Evolutionary conservation across 2,888 invertebrate species (phyloP), one percentile per base, ranked within the genome.

Genomic region (Metopia argyrocephala): DNA sequence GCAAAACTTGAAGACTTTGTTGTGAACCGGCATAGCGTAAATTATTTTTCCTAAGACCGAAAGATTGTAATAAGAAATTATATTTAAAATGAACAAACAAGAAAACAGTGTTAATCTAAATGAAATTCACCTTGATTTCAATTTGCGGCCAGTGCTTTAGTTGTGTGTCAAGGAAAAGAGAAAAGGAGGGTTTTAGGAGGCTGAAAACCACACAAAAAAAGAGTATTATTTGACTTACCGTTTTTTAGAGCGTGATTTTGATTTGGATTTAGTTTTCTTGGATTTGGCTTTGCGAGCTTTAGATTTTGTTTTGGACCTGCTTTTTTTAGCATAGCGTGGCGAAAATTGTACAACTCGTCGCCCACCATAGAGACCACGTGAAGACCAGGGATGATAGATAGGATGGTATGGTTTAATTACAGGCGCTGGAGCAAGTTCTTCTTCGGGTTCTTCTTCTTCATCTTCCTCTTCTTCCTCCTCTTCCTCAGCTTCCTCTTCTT

Each of bases 1-100:
- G 85, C 83, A 87, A 52, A n/a, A 82, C 86, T 2, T 65, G 57
- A 7, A 70, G 25, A 31, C 21, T 74, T 70, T 78, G 81, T 1
- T 57, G 46, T 0, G 81, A 81, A 20, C 81, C 21, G 38, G 78
- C 81, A 71, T 56, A 78, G 21, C 57, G 65, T 20, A 75, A 5
- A 28, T 81, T 78, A n/a, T 64, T 61, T 45, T 62, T 75, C 61
- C 78, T 74, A 7, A 0, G 50, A 28, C 38, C 15, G 9, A 48
- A 48, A 21, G 18, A 62, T 21, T 38, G 3, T 48, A n/a, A 18
- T 18, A 25, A 20, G 7, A n/a, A 15, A 18, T 9, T 18, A 21
- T n/a, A 12, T 31, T 18, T 57, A 4, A 20, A 20, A 23, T 21
- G 9, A 12, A 0, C 7, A 52, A 0, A 15, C 52, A n/a, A n/a